These are phyloP conservation scores for Castor canadensis DNA, from an alignment of 2,113 vertebrate genomes.

Conservation along the genomic window DNA sequence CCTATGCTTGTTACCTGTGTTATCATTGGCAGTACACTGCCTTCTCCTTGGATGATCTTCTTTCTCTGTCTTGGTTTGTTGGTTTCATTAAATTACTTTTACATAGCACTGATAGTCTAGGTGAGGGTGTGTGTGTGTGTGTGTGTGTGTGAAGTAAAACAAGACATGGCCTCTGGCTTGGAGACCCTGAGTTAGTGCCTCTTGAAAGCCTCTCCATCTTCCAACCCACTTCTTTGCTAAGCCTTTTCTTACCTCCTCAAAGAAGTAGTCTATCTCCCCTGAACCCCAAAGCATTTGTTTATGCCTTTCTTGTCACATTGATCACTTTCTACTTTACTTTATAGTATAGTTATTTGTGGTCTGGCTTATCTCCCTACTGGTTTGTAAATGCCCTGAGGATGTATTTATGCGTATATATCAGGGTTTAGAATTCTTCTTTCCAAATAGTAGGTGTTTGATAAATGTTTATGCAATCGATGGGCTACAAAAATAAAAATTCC, in stretches of 20 bases:
- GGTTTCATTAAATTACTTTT: conserved; percentile 9
- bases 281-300: conserved; percentile 49
- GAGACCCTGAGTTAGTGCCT: conserved; percentile 15
- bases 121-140: background rate
- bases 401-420: conserved; percentile 32
- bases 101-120: background rate
- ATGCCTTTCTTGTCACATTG: conserved; percentile 33
- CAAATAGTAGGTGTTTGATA: conserved; percentile 56
- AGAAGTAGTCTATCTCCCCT: conserved; percentile 14
- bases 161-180: conserved; percentile 21
- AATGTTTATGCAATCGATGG: background rate
- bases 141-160: background rate
- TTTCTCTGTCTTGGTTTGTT: background rate
- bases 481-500: background rate
- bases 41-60: background rate
- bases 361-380: conserved; percentile 37
- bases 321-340: conserved; percentile 54
- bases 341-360: conserved; percentile 45
- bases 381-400: conserved; percentile 47
- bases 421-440: conserved; percentile 40
- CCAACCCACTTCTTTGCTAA: conserved; percentile 2
- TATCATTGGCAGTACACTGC: background rate
- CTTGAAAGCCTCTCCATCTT: conserved; percentile 35
- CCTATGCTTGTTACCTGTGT: background rate
- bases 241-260: conserved; percentile 52